Evolutionary conservation across 1,140 invertebrate genomes (phyloP), one percentile per base, ranked within the genome.

Genomic region (Cardiocondyla obscurior): DNA sequence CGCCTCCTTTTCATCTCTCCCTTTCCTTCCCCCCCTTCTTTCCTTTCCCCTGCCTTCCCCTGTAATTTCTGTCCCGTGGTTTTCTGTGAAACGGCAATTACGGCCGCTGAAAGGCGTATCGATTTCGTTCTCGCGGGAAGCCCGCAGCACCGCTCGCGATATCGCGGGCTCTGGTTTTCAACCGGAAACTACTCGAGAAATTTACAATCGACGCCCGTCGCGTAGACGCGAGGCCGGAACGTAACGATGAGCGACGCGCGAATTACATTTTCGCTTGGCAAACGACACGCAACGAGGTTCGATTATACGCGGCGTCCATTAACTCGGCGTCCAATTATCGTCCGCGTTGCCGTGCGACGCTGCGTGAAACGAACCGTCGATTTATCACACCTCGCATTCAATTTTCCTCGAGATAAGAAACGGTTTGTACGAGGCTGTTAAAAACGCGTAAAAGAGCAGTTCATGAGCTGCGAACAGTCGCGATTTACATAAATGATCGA

Each of bases 81-180:
- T 19, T 76, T 82, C 28, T 53, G 28, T 39, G 79, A 85, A 65
- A 83, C 69, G 79, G 72, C 76, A 79, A 87, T 86, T 76, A 82
- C 69, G 70, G n/a, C 30, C 57, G 36, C 30, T n/a, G 82, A 81
- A 84, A 82, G 79, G 65, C 70, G 76, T 76, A 86, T 88, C 86
- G 85, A 86, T 88, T 86, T 86, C 73, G 46, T 49, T n/a, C 44
- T 67, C 49, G 60, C 49, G 42, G 60, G 30, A 72, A 76, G 58
- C 57, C 0, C 39, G 22, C 57, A 14, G 42, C 62, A 64, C 49
- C 33, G 33, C 57, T 44, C 58, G 36, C 73, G 58, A 64, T 64
- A 64, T 64, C 57, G 33, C 51, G 25, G 25, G 42, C 58, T 76
- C 28, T 7, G 16, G n/a, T 62, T 64, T 76, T 64, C 73, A 49